Base-by-base conservation (phyloP, 2,888 invertebrate genomes). In the Rhingia campestris region DNA sequence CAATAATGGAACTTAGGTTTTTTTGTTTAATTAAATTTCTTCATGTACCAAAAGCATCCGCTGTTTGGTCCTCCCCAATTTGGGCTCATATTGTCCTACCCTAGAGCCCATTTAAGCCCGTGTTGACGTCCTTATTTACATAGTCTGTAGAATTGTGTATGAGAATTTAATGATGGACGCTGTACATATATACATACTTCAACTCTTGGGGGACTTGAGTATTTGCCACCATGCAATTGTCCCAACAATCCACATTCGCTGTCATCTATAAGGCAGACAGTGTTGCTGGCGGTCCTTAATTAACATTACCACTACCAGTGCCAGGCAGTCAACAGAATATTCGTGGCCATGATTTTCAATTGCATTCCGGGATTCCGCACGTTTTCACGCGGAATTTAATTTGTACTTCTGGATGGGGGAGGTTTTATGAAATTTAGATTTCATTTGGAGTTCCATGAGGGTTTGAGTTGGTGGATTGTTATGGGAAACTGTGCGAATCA, bases 21-120 rank as follows among this genome's bases (percentile, higher is more conserved):
- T 53, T 49, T 79, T 45, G 59, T 61, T 67, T 79, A 74, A 74
- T 80, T 80, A 80, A 80, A 74, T 80, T 80, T 66, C 53, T 4
- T 56, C 61, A 59, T 51, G 58, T 61, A 35, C 22, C 10, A 43
- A 54, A 39, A 54, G 32, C 45, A 61, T 61, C 37, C 35, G n/a
- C 54, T 54, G 22, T 47, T 43, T 22, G 22, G 22, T 22, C 22
- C 22, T 54, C 41, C 58, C 30, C n/a, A 32, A 35, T 35, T 35
- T 4, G 9, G 7, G 4, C 9, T n/a, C 5, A 41, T 59, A 39
- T 58, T 58, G 49, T 49, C 39, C 49, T 59, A 49, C 39, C 51
- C 64, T 32, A 35, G 14, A 12, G 61, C 5, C 56, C 45, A 56
- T 47, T 69, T 47, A 56, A 70, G 45, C 58, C 22, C 49, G 32